Base-by-base conservation (phyloP, 2,113 vertebrate species). In the Cinclus cinclus region DNA sequence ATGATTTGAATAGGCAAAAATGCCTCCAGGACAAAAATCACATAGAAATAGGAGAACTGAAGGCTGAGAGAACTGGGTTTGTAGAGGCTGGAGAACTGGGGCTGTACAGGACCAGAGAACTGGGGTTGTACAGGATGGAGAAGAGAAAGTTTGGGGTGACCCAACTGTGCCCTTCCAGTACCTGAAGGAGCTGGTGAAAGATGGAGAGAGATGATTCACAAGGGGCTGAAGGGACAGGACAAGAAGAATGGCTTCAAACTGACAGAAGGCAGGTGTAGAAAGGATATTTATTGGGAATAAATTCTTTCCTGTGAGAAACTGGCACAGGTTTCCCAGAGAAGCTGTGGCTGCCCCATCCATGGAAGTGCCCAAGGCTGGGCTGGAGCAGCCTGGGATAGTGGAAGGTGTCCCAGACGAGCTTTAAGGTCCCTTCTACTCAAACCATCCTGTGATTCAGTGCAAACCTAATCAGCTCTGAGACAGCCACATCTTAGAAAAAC, bases 401-500 rank as follows among this genome's bases (percentile, higher is more conserved):
- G 14, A 23, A 74, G 7, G 10, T 20, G 27, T 11, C 10, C 41
- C 19, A 15, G 37, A 13, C 28, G 68, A 73, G 5, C 33, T 50
- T 35, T 18, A 7, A 50, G 15, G 10, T 33, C 33, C 59, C 8
- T 74, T 16, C 67, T 35, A 35, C 58, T 24, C 49, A 12, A 87
- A 49, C 41, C 65, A 56, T 2, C 2, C 30, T 4, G 16, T 6
- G 35, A 70, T 18, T 49, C 86, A 7, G 1, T 0, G 3, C 9
- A 24, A 55, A 50, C 44, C 52, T 11, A 67, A 37, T 2, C 75
- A 13, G 37, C 64, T 13, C 28, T 6, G 49, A 7, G 7, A 63
- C 10, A 42, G 71, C 62, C 71, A 53, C 68, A 60, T 12, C 27
- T 11, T 8, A 58, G 56, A 4, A 41, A 33, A 75, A 78, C 0